Evolutionary conservation across 64 coral and sea anemone genomes (phyloP).

Genomic region (Pocillopora verrucosa): DNA sequence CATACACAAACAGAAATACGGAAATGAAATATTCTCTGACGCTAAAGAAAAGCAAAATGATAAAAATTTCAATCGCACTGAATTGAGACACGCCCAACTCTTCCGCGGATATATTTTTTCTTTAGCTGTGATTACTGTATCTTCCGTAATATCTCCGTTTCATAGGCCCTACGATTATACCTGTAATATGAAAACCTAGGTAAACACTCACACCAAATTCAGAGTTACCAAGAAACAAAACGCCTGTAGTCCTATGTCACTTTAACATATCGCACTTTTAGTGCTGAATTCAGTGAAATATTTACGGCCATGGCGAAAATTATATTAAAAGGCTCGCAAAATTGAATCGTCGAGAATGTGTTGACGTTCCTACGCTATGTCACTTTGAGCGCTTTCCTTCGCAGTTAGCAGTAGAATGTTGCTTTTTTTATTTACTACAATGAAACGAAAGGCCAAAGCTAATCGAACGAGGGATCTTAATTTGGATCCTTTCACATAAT

Average conservation of each 20-base stretch:
- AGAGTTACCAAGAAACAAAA: not conserved
- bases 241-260: not conserved
- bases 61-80: not conserved
- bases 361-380: not conserved
- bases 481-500: not conserved
- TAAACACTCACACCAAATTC: conserved; percentile 18
- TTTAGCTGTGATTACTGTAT: not conserved
- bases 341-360: not conserved
- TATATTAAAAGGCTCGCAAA: conserved; percentile 6
- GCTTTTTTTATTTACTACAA: not conserved
- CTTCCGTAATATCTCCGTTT: not conserved
- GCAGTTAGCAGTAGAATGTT: not conserved
- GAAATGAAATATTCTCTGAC: conserved; percentile 37
- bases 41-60: not conserved
- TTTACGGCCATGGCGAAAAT: conserved; percentile 31
- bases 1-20: not conserved
- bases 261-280: not conserved
- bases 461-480: not conserved
- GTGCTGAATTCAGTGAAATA: conserved; percentile 26
- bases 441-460: not conserved
- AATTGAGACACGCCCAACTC: not conserved
- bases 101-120: not conserved
- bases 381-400: not conserved
- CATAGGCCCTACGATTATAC: not conserved
- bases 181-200: not conserved